A percentile compares a stretch with the other conserved stretches of the same genome.
These are phyloP conservation scores for Arbacia lixula DNA, from an alignment of 53 echinoderm and acorn worm species.

Conservation along the genomic window DNA sequence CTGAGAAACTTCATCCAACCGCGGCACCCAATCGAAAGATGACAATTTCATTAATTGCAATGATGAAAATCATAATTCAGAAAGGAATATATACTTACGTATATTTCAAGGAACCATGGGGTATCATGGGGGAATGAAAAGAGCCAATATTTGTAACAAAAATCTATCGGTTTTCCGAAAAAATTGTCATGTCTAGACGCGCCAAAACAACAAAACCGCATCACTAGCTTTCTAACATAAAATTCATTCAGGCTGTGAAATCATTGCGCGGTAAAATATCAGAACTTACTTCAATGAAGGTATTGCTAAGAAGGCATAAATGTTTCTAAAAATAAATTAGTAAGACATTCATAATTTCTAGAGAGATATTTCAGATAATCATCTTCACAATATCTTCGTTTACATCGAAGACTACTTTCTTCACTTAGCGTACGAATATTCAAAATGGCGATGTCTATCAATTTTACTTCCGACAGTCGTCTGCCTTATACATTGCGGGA, in stretches of 20 bases:
- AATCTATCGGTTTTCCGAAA: constrained; percentile 47
- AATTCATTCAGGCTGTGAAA: background rate
- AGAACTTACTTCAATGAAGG: background rate
- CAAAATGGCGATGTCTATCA: constrained; percentile 71
- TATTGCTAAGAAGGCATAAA: no score
- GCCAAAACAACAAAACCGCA: constrained; percentile 61
- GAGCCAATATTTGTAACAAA: constrained; percentile 18
- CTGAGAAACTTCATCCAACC: constrained; percentile 12
- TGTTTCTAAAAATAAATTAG: no score
- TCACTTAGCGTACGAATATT: constrained; percentile 28
- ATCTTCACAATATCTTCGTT: background rate
- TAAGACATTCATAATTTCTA: no score
- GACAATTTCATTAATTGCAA: background rate
- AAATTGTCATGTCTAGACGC: constrained; percentile 48
- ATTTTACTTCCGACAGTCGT: constrained; percentile 61
- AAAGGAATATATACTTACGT: constrained; percentile 18
- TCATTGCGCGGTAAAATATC: background rate
- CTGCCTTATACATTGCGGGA: constrained; percentile 55
- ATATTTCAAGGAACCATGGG: constrained; percentile 37
- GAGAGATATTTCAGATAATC: no score
- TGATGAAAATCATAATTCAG: background rate
- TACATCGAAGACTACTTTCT: constrained; percentile 4
- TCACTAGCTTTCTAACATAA: constrained; percentile 31
- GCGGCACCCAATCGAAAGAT: constrained; percentile 5
- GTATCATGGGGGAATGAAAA: constrained; percentile 46